These are phyloP conservation scores for Fistularia tabacaria DNA, from an alignment of 2,797 vertebrate genomes.

Conservation along the genomic window DNA sequence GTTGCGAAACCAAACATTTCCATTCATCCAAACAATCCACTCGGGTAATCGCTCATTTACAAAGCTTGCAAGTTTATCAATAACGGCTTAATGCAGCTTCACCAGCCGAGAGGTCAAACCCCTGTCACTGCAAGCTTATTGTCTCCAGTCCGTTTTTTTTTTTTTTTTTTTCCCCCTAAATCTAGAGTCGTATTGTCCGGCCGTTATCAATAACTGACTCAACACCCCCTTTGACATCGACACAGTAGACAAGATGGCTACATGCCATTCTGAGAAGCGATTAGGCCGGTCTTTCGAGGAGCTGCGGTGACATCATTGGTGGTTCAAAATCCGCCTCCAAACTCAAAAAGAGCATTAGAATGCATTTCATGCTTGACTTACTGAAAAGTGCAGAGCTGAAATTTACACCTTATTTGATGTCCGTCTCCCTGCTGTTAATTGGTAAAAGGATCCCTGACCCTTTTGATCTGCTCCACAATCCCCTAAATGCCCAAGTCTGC, in stretches of 20 bases:
- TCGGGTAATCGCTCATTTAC: conserved; percentile 48
- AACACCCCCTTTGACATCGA: conserved; percentile 82
- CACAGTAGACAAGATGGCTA: conserved; percentile 76
- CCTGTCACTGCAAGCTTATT: conserved; percentile 59
- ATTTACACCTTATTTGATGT: conserved; percentile 91
- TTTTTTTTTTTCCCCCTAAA: conserved; percentile 8
- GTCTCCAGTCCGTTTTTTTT: conserved; percentile 33
- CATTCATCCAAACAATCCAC: conserved; percentile 54
- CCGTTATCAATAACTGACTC: conserved; percentile 82
- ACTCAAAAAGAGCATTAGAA: conserved; percentile 84
- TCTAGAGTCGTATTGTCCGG: conserved; percentile 62
- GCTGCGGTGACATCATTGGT: conserved; percentile 79
- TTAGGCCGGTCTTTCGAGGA: conserved; percentile 80
- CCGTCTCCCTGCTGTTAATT: conserved; percentile 86
- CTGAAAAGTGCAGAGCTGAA: conserved; percentile 88
- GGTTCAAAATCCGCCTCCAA: conserved; percentile 77
- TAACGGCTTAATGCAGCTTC: conserved; percentile 46
- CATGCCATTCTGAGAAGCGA: conserved; percentile 77
- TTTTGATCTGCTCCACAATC: conserved; percentile 88
- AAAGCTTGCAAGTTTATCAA: conserved; percentile 67
- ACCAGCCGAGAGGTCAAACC: conserved; percentile 45
- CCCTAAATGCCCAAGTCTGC: conserved; percentile 88
- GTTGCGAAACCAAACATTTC: conserved; percentile 51
- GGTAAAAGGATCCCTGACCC: conserved; percentile 87
- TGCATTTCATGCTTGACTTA: conserved; percentile 85